phyloP scores from a whole-genome alignment of 2,797 vertebrate species.

The Falco biarmicus region DNA sequence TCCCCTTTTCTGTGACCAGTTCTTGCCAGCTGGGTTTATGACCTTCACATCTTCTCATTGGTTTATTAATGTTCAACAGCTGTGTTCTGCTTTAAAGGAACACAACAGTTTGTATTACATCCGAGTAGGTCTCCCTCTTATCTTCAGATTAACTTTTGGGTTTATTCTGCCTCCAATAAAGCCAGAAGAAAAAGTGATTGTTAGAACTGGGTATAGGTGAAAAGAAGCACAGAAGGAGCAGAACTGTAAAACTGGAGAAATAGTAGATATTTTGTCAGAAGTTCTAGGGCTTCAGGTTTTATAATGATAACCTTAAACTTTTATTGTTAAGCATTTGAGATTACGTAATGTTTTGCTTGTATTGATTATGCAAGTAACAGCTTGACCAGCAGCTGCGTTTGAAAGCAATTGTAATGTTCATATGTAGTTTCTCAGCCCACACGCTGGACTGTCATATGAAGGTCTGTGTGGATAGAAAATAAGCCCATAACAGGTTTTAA shows the following conservation, averaged over 20 bases:
- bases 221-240: neutral
- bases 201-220: neutral
- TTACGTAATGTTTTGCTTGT: neutral
- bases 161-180: neutral
- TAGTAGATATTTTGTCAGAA: neutral
- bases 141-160: neutral
- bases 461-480: neutral
- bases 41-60: neutral
- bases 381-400: neutral
- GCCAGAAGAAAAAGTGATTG: neutral
- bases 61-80: neutral
- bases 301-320: neutral
- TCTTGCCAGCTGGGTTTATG: neutral
- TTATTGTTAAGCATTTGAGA: neutral
- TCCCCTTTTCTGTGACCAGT: neutral
- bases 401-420: neutral
- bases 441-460: neutral
- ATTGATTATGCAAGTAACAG: neutral
- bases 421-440: neutral
- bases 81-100: neutral
- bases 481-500: neutral
- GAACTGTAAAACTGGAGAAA: neutral
- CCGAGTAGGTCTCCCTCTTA: neutral
- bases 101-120: neutral
- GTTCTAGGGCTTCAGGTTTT: neutral